Conservation (phyloP, 2,113 vertebrate genomes). For the Nansenia antarctica region DNA sequence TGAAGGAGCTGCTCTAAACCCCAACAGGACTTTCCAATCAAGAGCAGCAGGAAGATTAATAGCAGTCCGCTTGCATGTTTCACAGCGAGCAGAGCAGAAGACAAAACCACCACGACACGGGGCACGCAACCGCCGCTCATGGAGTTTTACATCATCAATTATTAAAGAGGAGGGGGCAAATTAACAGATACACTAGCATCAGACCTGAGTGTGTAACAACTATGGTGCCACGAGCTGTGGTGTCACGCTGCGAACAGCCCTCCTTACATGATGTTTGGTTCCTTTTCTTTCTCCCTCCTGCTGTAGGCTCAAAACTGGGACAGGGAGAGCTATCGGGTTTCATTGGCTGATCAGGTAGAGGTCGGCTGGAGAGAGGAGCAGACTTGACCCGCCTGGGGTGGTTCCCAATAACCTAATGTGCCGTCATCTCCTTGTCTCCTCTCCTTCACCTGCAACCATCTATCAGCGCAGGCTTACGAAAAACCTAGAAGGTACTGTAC, state of each 20-base stretch:
- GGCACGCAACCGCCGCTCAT: slow-evolving; percentile 21
- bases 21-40: slow-evolving; percentile 70
- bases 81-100: slow-evolving; percentile 1
- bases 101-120: slow-evolving; percentile 10
- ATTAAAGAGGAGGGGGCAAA: slow-evolving; percentile 51
- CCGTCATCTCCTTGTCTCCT: too few relatives aligned
- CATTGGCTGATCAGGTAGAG: too few relatives aligned
- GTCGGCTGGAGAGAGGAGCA: too few relatives aligned
- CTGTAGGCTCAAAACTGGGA: too few relatives aligned
- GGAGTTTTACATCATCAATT: slow-evolving; percentile 55
- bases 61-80: slow-evolving; percentile 27
- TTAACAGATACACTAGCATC: slow-evolving; percentile 31
- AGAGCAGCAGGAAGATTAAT: slow-evolving; percentile 65
- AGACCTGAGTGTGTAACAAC: background rate
- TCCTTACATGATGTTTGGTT: background rate
- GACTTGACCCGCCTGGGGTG: background rate
- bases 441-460: too few relatives aligned
- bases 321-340: too few relatives aligned
- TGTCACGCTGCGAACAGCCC: background rate
- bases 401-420: background rate
- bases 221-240: background rate
- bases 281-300: background rate
- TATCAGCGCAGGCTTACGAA: too few relatives aligned
- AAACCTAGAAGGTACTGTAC: too few relatives aligned
- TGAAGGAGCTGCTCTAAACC: slow-evolving; percentile 45